Percentiles rank a stretch among this genome's conserved stretches.
phyloP scores from a whole-genome alignment of 2,888 invertebrate species.

The Pyralis farinalis region DNA sequence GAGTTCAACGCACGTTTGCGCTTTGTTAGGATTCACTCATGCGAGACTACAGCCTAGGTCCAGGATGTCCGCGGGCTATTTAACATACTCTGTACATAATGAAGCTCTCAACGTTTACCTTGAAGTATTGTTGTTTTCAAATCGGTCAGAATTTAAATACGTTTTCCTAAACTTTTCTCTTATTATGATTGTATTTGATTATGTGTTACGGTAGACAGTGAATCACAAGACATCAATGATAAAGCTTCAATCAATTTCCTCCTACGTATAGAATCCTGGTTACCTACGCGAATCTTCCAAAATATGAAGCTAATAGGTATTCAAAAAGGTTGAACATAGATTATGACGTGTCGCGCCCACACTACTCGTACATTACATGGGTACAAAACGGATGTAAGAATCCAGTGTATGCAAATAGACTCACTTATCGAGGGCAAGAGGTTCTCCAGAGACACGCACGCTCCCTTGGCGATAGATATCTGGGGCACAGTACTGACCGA shows the following conservation, averaged over 20 bases:
- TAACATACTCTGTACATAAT: background rate
- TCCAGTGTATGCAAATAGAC: conserved; percentile 63
- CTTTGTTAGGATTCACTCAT: conserved; percentile 57
- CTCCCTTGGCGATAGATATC: conserved; percentile 57
- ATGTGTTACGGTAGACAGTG: background rate
- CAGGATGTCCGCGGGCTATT: conserved; percentile 33
- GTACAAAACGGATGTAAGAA: conserved; percentile 53
- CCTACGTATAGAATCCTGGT: background rate
- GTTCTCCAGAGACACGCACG: conserved; percentile 57
- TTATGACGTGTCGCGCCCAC: conserved; percentile 76
- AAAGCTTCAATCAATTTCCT: background rate
- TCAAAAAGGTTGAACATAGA: conserved; percentile 49
- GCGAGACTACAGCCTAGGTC: conserved; percentile 51
- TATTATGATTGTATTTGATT: too few species aligned
- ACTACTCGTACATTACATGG: conserved; percentile 29
- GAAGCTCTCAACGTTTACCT: conserved; percentile 1
- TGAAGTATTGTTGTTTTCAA: background rate
- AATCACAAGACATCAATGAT: background rate
- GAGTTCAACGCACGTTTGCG: conserved; percentile 76
- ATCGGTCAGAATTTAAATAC: background rate
- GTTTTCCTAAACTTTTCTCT: too few species aligned
- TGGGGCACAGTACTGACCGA: conserved; percentile 63
- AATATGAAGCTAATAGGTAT: conserved; percentile 9
- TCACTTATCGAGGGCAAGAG: conserved; percentile 63
- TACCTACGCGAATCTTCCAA: conserved; percentile 2